phyloP scores from a whole-genome alignment of 2,113 vertebrate species.

The Oxyruncus cristatus region DNA sequence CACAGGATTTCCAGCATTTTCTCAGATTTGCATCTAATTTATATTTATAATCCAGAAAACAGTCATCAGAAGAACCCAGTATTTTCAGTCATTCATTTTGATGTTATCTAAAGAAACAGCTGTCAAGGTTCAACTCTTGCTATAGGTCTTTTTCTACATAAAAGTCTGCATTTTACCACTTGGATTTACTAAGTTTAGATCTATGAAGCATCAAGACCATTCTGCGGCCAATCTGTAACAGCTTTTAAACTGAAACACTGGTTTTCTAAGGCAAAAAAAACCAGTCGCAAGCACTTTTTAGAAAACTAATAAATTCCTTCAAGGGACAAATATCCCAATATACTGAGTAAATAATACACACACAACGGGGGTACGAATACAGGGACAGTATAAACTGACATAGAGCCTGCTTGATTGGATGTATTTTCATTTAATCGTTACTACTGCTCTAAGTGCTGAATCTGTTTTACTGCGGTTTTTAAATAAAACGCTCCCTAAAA shows the following conservation, averaged over 20 bases:
- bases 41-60: background rate
- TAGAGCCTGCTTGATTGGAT: accelerated
- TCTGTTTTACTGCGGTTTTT: background rate
- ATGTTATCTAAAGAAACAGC: background rate
- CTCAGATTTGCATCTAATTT: background rate
- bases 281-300: too few species aligned
- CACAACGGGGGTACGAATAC: accelerated
- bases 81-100: background rate
- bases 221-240: background rate
- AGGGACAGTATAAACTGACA: background rate
- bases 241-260: background rate
- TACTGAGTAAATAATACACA: accelerated
- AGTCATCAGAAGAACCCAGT: background rate
- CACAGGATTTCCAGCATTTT: background rate
- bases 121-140: background rate
- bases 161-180: background rate
- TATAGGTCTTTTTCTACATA: background rate
- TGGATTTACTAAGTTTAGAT: background rate
- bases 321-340: accelerated
- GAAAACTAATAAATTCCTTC: background rate
- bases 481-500: background rate
- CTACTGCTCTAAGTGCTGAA: background rate
- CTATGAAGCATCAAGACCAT: background rate
- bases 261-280: background rate
- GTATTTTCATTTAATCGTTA: background rate